Evolutionary conservation across 2,113 vertebrate species (phyloP).

Genomic region (Erinaceus europaeus): DNA sequence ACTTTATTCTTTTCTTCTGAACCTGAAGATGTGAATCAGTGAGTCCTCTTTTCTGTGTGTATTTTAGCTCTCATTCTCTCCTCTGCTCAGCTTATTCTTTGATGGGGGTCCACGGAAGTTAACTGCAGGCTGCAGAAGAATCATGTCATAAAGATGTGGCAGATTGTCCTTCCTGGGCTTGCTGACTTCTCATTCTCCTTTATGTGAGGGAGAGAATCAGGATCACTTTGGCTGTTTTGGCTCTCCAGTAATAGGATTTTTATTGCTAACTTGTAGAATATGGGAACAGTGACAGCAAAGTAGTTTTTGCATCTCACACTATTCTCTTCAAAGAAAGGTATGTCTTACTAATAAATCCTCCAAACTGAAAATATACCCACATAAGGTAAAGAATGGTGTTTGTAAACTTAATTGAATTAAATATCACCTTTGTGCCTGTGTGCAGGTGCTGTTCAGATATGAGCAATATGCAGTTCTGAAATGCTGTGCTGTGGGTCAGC

Average conservation of each 20-base stretch:
- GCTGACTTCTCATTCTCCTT: not conserved
- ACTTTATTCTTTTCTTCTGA: constrained; percentile 15
- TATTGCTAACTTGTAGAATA: constrained; percentile 42
- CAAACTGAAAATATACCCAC: not conserved
- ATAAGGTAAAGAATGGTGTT: constrained; percentile 30
- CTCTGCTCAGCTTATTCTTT: not conserved
- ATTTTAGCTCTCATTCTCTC: not conserved
- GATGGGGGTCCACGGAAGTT: not conserved
- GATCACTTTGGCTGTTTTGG: not conserved
- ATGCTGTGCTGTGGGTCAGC: not conserved
- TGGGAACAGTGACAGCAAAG: not conserved
- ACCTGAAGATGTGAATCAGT: not conserved
- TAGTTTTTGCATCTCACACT: constrained; percentile 27
- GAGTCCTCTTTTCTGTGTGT: not conserved
- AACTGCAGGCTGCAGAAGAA: not conserved
- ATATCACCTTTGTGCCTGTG: constrained; percentile 35
- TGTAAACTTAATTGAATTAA: constrained; percentile 39
- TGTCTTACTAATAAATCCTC: constrained; percentile 20
- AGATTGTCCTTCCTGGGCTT: not conserved
- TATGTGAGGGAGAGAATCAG: not conserved
- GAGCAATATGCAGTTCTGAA: not conserved
- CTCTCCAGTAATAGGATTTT: constrained; percentile 28
- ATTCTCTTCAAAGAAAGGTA: constrained; percentile 5
- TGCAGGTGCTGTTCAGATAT: not conserved
- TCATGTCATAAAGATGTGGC: not conserved